These are phyloP conservation scores for Penaeus japonicus DNA, from an alignment of 1,140 invertebrate genomes.

Conservation along the genomic window DNA sequence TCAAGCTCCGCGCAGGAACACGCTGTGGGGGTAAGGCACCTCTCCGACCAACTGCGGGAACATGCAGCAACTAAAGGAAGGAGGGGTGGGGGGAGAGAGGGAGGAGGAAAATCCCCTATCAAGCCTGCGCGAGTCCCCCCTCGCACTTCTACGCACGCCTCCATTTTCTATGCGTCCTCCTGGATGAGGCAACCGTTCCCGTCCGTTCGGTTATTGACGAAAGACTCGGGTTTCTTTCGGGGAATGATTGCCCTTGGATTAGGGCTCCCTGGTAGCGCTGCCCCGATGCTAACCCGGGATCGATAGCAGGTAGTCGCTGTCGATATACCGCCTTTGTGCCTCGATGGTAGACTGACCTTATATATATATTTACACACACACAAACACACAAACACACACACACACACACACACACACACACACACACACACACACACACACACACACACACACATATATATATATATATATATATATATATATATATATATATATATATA, in stretches of 20 bases:
- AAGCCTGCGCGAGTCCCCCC: slow-evolving; percentile 37
- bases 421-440: too few species aligned
- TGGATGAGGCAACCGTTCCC: background rate
- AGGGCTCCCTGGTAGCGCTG: background rate
- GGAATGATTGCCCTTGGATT: slow-evolving; percentile 18
- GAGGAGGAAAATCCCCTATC: too few species aligned
- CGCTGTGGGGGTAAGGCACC: slow-evolving; percentile 21
- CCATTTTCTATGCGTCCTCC: slow-evolving; percentile 26
- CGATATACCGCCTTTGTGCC: too few species aligned
- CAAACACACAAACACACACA: too few species aligned
- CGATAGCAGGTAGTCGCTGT: too few species aligned
- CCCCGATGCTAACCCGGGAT: too few species aligned
- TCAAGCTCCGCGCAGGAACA: background rate
- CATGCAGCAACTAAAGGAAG: background rate
- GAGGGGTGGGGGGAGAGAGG: background rate
- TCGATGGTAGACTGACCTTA: too few species aligned
- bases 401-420: too few species aligned
- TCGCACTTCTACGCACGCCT: slow-evolving; percentile 29
- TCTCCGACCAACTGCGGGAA: background rate
- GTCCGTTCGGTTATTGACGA: background rate
- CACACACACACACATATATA: too few species aligned
- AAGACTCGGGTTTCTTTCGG: slow-evolving; percentile 8
- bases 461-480: too few species aligned
- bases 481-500: too few species aligned
- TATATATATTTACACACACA: too few species aligned